Evolutionary conservation across 2,797 vertebrate genomes (phyloP), one percentile per base, ranked within the genome.

Genomic region (Pteronotus mesoamericanus): DNA sequence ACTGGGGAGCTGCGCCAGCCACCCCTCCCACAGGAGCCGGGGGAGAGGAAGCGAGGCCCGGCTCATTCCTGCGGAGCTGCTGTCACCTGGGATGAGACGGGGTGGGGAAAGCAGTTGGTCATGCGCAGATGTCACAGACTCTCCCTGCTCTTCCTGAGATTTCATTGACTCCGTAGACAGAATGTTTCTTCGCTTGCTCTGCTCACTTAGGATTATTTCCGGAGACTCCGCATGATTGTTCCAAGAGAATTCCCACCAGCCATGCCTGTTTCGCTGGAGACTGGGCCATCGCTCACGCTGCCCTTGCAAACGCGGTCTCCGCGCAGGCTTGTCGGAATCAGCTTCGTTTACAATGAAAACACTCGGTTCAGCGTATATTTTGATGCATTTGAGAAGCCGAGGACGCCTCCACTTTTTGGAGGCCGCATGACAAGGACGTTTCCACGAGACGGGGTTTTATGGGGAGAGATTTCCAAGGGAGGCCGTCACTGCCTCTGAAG

Each of bases 141-240:
- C 8, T 5, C 44, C 3, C 21, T 59, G 9, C 44, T 39, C 12
- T 6, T n/a, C 26, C 15, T 59, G 55, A 44, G 37, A 18, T 11
- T 18, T 72, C 39, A 4, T 4, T 32, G 51, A 4, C 11, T 44
- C 55, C 24, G 51, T 44, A 16, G 29, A 86, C 12, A 0, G 0
- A 1, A 18, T 24, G 8, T 57, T 4, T 3, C 6, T 6, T 9
- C 21, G 1, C 11, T 72, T n/a, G 29, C 68, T 24, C 1, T 24
- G 7, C 44, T 66, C 29, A 10, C 44, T 44, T 9, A 22, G 51
- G 37, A n/a, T 29, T 22, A 10, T 34, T 44, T n/a, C 53, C 15
- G 44, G 85, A 57, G 39, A 26, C 29, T 9, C 18, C 1, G 4
- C 15, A 1, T 4, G 8, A 8, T 24, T 11, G 18, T 32, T 59